Percentiles rank a stretch among this genome's conserved stretches.
Evolutionary conservation across 2,113 vertebrate genomes (phyloP).

Genomic region (Melozone crissalis): DNA sequence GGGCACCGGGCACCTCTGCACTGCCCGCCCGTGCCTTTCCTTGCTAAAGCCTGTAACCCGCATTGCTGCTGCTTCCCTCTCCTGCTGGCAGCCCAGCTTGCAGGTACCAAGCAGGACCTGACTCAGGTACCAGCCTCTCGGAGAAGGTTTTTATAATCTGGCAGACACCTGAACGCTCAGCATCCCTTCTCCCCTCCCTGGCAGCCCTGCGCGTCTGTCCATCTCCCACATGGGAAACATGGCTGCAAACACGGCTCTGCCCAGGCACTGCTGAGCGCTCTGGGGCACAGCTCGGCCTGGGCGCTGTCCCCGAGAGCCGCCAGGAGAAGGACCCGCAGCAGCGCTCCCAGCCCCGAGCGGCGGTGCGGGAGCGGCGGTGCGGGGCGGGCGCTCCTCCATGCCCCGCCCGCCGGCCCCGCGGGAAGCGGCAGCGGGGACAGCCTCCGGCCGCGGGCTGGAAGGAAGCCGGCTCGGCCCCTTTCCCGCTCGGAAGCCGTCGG

Average conservation of each 20-base stretch:
- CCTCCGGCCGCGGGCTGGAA: rapidly evolving
- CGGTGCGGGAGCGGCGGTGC: rapidly evolving
- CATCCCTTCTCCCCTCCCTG: background rate
- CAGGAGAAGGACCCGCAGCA: rapidly evolving
- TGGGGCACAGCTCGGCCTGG: rapidly evolving
- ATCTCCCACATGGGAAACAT: background rate
- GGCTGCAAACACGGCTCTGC: rapidly evolving
- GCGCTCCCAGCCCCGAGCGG: rapidly evolving
- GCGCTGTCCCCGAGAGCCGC: rapidly evolving
- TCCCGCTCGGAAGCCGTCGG: rapidly evolving
- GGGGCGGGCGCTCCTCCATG: rapidly evolving
- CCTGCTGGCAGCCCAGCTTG: rapidly evolving
- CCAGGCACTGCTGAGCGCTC: rapidly evolving
- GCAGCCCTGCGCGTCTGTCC: background rate
- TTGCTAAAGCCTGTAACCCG: background rate
- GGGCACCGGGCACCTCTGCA: rapidly evolving
- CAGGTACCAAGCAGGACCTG: too few relatives aligned
- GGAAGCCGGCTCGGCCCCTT: rapidly evolving
- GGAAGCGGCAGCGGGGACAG: too few relatives aligned
- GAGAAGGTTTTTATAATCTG: background rate
- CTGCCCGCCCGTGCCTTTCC: background rate
- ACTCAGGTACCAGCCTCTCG: background rate
- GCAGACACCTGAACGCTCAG: rapidly evolving
- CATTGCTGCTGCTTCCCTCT: background rate
- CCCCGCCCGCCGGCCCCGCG: too few relatives aligned